These are phyloP conservation scores for Chironomus striatipennis DNA, from an alignment of 1,140 invertebrate genomes.

Conservation along the genomic window DNA sequence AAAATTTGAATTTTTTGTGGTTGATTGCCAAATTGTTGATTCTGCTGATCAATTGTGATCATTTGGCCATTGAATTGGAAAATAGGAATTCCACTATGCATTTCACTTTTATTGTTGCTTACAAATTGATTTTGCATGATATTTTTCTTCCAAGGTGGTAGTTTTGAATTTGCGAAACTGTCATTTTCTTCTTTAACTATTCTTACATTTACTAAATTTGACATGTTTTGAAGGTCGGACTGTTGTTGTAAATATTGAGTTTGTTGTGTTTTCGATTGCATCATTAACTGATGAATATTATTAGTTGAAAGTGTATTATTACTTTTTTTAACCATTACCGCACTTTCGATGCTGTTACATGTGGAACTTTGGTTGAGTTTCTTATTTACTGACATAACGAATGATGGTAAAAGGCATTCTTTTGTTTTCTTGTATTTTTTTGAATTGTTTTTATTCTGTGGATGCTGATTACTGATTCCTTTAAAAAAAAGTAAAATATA, in stretches of 20 bases:
- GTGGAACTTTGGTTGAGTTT: neutral
- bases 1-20: constrained; percentile 27
- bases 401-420: neutral
- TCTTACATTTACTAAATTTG: neutral
- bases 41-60: constrained; percentile 25
- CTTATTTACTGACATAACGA: neutral
- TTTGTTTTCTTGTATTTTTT: too few species aligned
- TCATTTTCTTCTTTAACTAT: constrained; percentile 24
- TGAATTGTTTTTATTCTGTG: too few species aligned
- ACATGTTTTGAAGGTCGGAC: neutral
- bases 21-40: constrained; percentile 25
- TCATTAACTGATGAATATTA: constrained; percentile 26
- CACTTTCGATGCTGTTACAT: neutral
- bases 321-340: neutral
- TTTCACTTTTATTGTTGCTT: constrained; percentile 26
- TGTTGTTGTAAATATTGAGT: constrained; percentile 24
- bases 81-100: constrained; percentile 50
- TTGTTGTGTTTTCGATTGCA: constrained; percentile 33
- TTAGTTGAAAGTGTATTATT: neutral
- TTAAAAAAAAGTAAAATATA: too few species aligned
- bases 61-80: constrained; percentile 28
- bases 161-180: constrained; percentile 34
- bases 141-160: constrained; percentile 54
- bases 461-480: too few species aligned
- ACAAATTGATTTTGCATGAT: constrained; percentile 32